Base-by-base conservation (phyloP, 1,140 invertebrate genomes). In the Bombus affinis region DNA sequence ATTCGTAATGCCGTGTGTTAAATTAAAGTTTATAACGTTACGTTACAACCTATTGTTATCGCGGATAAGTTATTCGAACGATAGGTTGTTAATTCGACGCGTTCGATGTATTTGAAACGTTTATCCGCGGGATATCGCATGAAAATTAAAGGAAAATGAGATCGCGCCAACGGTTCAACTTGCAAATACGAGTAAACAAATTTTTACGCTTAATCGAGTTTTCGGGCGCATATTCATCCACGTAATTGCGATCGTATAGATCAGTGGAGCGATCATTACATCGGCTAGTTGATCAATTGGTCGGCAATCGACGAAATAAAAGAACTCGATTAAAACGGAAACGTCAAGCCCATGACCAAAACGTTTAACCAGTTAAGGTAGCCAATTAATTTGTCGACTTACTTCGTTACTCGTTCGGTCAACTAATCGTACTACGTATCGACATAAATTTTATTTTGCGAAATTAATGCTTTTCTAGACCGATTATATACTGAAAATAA, bases 271-370 rank as follows among this genome's bases (percentile, higher is more conserved):
- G 39, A 37, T 42, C n/a, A 32, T 37, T 28, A 10, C 44, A 42
- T 6, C 28, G n/a, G 53, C 15, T 18, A 47, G 15, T 81, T 72
- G 59, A 32, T 44, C 79, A 72, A 81, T 81, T 81, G 42, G 25
- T 2, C 28, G 37, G 3, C 10, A 59, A 81, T 72, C 32, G 72
- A 32, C n/a, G 37, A 39, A 68, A 25, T 8, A 35, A 68, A 39
- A 53, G 25, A 37, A 53, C 47, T 53, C 18, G 35, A 57, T 59
- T 28, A 57, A 71, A 81, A 71, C 35, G 53, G 25, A 71, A 81
- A 71, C 35, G 39, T 72, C 28, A 68, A 59, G 47, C 47, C 18
- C 25, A 22, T 5, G 47, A 39, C 39, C 25, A 9, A 62, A 81
- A 62, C 53, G 79, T 62, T 72, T 10, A 73, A 28, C 39, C 71